Evolutionary conservation across 1,140 invertebrate species (phyloP).

Genomic region (Macrobrachium nipponense): DNA sequence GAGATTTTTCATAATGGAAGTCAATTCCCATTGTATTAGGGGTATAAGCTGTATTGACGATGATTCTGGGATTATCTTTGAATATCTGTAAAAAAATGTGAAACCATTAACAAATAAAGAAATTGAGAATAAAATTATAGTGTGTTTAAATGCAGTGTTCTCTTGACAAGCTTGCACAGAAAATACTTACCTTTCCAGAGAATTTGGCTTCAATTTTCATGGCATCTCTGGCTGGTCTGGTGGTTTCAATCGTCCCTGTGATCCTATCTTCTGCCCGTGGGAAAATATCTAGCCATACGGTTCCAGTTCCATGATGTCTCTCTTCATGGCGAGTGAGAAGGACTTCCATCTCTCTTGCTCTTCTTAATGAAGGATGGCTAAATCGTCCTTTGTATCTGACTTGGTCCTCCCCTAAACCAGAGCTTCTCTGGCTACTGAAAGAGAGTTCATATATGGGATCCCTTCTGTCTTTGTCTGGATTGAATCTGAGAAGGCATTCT

Average conservation of each 20-base stretch:
- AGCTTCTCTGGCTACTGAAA: background rate
- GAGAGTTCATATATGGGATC: constrained; percentile 33
- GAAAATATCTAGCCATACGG: constrained; percentile 40
- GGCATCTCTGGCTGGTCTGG: constrained; percentile 23
- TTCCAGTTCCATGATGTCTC: background rate
- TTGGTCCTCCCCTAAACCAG: background rate
- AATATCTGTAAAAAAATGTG: constrained; percentile 27
- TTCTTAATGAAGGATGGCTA: constrained; percentile 34
- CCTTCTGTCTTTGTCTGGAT: constrained; percentile 28
- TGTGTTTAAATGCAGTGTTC: too few species aligned
- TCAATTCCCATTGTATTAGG: constrained; percentile 28
- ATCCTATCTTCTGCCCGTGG: constrained; percentile 29
- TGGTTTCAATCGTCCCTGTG: constrained; percentile 10
- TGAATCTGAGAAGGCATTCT: background rate
- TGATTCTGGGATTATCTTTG: constrained; percentile 11
- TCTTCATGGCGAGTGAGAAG: background rate
- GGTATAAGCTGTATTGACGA: constrained; percentile 3
- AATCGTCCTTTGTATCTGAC: constrained; percentile 13
- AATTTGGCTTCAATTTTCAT: constrained; percentile 6
- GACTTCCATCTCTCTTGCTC: constrained; percentile 1
- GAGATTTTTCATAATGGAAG: constrained; percentile 36
- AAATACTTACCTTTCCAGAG: constrained; percentile 25
- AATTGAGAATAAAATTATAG: too few species aligned
- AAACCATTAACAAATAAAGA: too few species aligned
- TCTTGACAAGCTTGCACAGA: too few species aligned